Percentiles rank a stretch among this genome's conserved stretches.
Conservation (phyloP, 2,888 invertebrate species). For the Cordilura impudica region DNA sequence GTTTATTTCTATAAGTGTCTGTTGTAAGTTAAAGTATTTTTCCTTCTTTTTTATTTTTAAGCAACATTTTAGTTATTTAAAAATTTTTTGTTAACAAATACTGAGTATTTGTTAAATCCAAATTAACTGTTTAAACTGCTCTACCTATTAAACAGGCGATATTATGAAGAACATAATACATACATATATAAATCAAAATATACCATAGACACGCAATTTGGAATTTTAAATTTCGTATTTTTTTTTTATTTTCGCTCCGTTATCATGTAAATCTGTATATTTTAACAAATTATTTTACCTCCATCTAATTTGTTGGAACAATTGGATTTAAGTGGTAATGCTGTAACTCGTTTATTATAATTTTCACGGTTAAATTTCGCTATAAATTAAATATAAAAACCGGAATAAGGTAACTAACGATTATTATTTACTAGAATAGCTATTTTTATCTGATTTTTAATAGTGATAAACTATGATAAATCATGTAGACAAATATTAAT, state of each 20-base stretch:
- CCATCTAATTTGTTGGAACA: too few species aligned
- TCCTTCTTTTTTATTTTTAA: constrained; percentile 32
- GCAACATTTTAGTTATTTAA: neutral
- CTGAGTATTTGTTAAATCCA: constrained; percentile 49
- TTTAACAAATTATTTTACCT: neutral
- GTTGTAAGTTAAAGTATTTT: constrained; percentile 20
- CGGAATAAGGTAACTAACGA: too few species aligned
- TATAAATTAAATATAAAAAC: too few species aligned
- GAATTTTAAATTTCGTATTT: neutral
- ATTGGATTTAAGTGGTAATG: too few species aligned
- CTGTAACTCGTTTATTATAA: too few species aligned
- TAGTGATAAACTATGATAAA: too few species aligned
- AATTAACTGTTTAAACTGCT: constrained; percentile 34
- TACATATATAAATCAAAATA: constrained; percentile 28
- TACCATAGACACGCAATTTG: constrained; percentile 33
- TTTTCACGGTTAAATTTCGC: too few species aligned
- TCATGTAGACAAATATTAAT: too few species aligned
- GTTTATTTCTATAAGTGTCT: neutral
- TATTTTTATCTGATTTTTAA: too few species aligned
- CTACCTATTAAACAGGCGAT: constrained; percentile 32
- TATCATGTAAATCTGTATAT: neutral
- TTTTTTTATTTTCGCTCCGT: neutral
- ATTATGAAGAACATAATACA: constrained; percentile 17
- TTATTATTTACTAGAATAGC: too few species aligned
- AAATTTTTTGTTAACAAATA: constrained; percentile 40